Evolutionary conservation across 2,888 invertebrate species (phyloP).

Genomic region (Lydus trimaculatus): DNA sequence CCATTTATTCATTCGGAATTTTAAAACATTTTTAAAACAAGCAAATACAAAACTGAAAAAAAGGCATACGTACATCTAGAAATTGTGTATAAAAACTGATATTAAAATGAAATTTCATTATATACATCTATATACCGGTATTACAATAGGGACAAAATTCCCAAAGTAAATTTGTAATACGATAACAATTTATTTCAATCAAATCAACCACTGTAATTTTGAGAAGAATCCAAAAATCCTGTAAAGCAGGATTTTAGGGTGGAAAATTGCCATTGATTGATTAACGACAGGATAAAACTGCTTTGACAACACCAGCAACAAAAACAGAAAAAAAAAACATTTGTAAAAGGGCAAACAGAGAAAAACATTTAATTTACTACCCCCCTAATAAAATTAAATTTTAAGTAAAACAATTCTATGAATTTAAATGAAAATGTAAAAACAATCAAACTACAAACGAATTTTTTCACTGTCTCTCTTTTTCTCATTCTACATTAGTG

Average conservation of each 20-base stretch:
- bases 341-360: not conserved
- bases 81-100: not conserved
- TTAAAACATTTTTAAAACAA: not conserved
- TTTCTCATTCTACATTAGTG: not conserved
- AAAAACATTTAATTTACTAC: not conserved
- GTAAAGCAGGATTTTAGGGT: not conserved
- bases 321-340: not conserved
- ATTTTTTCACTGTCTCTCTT: not conserved
- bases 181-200: not conserved
- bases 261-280: conserved; percentile 7
- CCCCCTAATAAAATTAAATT: not conserved
- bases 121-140: not conserved
- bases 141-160: not conserved
- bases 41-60: not conserved
- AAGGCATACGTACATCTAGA: not conserved
- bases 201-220: not conserved
- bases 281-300: conserved; percentile 4
- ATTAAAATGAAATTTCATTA: not conserved
- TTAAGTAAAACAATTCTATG: not conserved
- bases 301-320: not conserved
- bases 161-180: not conserved
- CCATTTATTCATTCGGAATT: not conserved
- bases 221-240: conserved; percentile 7
- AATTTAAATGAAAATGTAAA: not conserved
- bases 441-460: not conserved